Base-by-base conservation (phyloP, 53 echinoderm and acorn worm genomes). In the Mesocentrotus franciscanus region DNA sequence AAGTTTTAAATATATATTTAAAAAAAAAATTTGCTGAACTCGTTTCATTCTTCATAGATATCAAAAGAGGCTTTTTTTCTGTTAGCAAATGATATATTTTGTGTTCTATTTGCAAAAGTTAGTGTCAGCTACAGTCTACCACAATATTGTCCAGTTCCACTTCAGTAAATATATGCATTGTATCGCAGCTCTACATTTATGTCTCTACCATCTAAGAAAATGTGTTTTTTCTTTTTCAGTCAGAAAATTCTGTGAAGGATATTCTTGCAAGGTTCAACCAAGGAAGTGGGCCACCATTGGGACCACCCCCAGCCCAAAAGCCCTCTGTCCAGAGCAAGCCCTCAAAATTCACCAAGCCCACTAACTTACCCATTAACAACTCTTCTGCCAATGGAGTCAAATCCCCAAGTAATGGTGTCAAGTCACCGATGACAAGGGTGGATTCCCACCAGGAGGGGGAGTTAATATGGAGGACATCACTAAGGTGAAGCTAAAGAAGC, bases 231-330 rank as follows among this genome's bases (percentile, higher is more conserved):
- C 35, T 32, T 30, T 94, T 94, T 60, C 64, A 94, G 94, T 59
- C 94, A 22, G 94, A 94, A 20, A 84, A 61, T 60, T 94, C 94
- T 61, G 94, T 94, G 34, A 94, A 94, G 94, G 94, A 94, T 61
- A 81, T 94, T 17, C 94, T 81, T 11, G 85, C 83, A 84, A 85
- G 61, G 66, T 94, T 94, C 84, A 94, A 84, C 94, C 83, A 94
- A 61, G 94, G 94, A 16, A 94, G 16, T 61, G 94, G 83, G 33
- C 94, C 94, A 18, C 94, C 32, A 9, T 9, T 94, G 10, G 94
- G 94, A 22, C 61, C 60, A 17, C 49, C 93, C 56, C 75, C 78
- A 16, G 56, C 76, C 58, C 90, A 59, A 22, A 92, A 71, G 92
- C 92, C 92, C 17, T n/a, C 22, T 29, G 74, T 29, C 22, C 56